A percentile compares a stretch with the other conserved stretches of the same genome.
These are phyloP conservation scores for Tragelaphus scriptus DNA, from an alignment of 2,113 vertebrate species.

Conservation along the genomic window DNA sequence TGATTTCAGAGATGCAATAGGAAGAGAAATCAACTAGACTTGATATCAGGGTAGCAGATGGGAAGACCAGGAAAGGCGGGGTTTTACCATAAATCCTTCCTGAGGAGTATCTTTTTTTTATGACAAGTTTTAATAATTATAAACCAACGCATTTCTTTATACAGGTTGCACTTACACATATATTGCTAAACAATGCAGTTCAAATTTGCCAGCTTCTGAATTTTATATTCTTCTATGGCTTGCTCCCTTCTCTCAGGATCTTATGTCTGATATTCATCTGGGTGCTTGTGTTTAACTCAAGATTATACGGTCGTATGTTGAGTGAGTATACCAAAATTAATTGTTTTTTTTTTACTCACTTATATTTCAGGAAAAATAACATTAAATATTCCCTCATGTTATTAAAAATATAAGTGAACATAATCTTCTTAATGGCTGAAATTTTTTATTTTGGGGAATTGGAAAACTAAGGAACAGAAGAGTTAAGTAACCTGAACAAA, in stretches of 20 bases:
- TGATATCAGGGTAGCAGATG: neutral
- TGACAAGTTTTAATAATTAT: neutral
- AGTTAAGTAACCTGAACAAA: conserved; percentile 16
- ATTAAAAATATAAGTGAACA: neutral
- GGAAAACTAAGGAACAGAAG: neutral
- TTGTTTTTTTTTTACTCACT: neutral
- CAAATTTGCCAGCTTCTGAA: neutral
- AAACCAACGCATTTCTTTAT: neutral
- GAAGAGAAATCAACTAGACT: neutral
- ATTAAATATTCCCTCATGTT: neutral
- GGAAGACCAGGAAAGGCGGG: neutral
- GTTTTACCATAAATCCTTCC: neutral
- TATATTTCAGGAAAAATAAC: neutral
- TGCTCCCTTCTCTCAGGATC: neutral
- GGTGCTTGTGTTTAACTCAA: neutral
- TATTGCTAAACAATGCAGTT: neutral
- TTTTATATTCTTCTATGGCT: neutral
- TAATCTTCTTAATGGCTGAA: neutral
- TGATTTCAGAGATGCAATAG: neutral
- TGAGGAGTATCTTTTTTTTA: neutral
- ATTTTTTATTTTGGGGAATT: neutral
- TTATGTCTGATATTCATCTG: neutral
- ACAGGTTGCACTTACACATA: neutral
- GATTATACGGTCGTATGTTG: neutral
- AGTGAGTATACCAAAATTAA: neutral